Percentiles rank a stretch among this genome's conserved stretches.
These are phyloP conservation scores for Danionella dracula DNA, from an alignment of 2,797 vertebrate genomes.

Conservation along the genomic window DNA sequence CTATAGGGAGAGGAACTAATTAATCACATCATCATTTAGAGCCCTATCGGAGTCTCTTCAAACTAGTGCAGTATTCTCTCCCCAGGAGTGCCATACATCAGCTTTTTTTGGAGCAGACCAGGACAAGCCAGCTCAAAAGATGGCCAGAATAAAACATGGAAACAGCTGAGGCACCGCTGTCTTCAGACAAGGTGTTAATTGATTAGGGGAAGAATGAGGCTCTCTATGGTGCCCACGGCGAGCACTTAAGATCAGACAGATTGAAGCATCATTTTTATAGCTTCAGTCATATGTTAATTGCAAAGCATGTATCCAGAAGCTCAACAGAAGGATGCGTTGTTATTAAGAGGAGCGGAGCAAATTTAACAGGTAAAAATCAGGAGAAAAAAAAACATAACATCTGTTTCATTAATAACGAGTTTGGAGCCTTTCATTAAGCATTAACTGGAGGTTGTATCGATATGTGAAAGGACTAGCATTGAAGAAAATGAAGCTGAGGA, in stretches of 20 bases:
- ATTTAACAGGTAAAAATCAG: neutral
- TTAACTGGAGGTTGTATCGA: neutral
- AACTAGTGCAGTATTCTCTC: slow-evolving; percentile 45
- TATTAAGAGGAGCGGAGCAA: slow-evolving; percentile 18
- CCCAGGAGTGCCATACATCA: slow-evolving; percentile 64
- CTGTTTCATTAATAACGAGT: neutral
- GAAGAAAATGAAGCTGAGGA: neutral
- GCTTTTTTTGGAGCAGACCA: slow-evolving; percentile 52
- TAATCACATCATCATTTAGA: slow-evolving; percentile 69
- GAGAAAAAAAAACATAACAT: neutral
- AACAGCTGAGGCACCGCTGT: slow-evolving; percentile 44
- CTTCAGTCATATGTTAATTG: slow-evolving; percentile 66
- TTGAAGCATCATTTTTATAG: slow-evolving; percentile 68
- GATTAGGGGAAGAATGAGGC: slow-evolving; percentile 62
- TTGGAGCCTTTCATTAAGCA: neutral
- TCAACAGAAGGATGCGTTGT: slow-evolving; percentile 45
- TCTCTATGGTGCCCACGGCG: slow-evolving; percentile 58
- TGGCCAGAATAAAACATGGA: slow-evolving; percentile 56
- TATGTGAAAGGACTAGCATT: neutral
- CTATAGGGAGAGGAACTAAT: slow-evolving; percentile 62
- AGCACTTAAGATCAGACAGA: slow-evolving; percentile 63
- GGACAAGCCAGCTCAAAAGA: slow-evolving; percentile 40
- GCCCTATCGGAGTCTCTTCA: slow-evolving; percentile 64
- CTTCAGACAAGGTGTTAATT: slow-evolving; percentile 73
- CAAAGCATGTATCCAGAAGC: slow-evolving; percentile 57